Percentiles rank a stretch among this genome's conserved stretches.
phyloP scores from a whole-genome alignment of 2,113 vertebrate species.

The Carlito syrichta region DNA sequence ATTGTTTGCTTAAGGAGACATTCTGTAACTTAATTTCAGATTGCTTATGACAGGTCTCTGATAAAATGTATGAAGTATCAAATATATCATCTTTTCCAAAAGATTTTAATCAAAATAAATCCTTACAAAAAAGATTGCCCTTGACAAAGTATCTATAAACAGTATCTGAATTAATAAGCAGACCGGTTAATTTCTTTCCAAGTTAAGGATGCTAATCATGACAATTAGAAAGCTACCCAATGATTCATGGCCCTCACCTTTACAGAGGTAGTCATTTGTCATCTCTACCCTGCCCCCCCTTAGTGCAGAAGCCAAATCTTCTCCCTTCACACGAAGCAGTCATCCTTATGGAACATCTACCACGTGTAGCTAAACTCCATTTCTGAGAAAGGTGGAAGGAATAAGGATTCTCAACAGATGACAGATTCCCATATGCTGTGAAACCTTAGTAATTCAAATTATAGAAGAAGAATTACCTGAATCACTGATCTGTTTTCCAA shows the following conservation, averaged over 20 bases:
- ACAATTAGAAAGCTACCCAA: background rate
- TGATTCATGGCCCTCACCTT: accelerated
- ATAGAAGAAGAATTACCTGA: background rate
- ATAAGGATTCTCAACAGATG: background rate
- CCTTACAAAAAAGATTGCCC: background rate
- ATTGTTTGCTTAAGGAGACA: conserved; percentile 24
- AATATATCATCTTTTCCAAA: conserved; percentile 24
- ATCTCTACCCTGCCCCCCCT: background rate
- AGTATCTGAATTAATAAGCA: background rate
- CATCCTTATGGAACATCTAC: background rate
- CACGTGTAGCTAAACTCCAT: background rate
- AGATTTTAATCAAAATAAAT: conserved; percentile 46
- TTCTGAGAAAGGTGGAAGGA: background rate
- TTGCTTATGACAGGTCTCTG: conserved; percentile 4
- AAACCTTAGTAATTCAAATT: background rate
- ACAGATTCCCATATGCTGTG: background rate
- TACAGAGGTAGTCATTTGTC: background rate
- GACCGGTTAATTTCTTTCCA: background rate
- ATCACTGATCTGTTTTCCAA: background rate
- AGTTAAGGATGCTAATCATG: background rate
- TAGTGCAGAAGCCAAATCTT: background rate
- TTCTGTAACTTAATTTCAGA: conserved; percentile 30
- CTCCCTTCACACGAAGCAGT: background rate
- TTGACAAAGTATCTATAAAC: background rate
- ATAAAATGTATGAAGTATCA: conserved; percentile 41